Evolutionary conservation across 2,888 invertebrate genomes (phyloP).

Genomic region (Perizoma affinitatum): DNA sequence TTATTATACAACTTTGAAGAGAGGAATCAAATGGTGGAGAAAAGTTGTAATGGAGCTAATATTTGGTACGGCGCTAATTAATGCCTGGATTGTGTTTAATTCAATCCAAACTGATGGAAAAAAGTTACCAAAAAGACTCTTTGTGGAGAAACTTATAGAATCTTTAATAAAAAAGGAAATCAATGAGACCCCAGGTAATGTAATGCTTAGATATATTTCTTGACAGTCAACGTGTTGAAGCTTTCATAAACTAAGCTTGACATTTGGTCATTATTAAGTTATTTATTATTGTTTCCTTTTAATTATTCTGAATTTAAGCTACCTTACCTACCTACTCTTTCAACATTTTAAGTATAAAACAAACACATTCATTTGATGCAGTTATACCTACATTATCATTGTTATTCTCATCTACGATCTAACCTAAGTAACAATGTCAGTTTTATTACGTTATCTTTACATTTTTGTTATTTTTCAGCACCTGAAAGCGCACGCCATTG

Average conservation of each 20-base stretch:
- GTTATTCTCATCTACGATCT: no score
- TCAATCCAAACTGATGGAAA: slow-evolving; percentile 36
- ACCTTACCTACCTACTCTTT: slow-evolving; percentile 29
- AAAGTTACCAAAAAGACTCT: slow-evolving; percentile 34
- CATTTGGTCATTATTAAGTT: slow-evolving; percentile 32
- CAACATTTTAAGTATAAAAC: no score
- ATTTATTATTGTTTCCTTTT: slow-evolving; percentile 33
- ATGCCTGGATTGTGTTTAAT: slow-evolving; percentile 40
- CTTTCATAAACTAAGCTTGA: slow-evolving; percentile 29
- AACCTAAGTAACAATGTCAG: no score
- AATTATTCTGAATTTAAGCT: slow-evolving; percentile 26
- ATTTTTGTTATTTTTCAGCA: no score
- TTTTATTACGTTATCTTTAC: no score
- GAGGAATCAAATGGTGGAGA: slow-evolving; percentile 42
- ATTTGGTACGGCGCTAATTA: slow-evolving; percentile 42
- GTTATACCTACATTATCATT: no score
- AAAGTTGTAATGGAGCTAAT: slow-evolving; percentile 42
- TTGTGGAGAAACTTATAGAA: slow-evolving; percentile 37
- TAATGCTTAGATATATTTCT: slow-evolving; percentile 29
- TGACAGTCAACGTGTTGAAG: slow-evolving; percentile 17
- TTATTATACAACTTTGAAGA: slow-evolving; percentile 41
- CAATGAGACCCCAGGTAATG: slow-evolving; percentile 25
- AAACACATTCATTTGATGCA: no score
- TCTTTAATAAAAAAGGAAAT: slow-evolving; percentile 29
- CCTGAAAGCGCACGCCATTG: no score